Base-by-base conservation (phyloP, 2,888 invertebrate genomes). In the Lepidonotus clava region DNA sequence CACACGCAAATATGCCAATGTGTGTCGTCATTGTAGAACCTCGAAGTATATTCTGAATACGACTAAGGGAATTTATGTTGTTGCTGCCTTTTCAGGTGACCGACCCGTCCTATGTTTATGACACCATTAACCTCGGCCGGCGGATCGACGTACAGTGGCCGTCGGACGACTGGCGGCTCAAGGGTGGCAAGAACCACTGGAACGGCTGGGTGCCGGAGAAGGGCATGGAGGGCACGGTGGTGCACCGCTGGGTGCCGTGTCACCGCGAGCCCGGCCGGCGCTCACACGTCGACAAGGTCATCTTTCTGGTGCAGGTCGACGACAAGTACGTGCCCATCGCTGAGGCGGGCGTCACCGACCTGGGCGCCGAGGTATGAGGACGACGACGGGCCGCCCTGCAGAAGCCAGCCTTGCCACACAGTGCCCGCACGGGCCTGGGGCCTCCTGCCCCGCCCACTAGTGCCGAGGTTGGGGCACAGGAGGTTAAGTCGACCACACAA, bases 131-230 rank as follows among this genome's bases (percentile, higher is more conserved):
- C 94, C 95, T 98, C 90, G 98, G 98, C 11, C 95, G 98, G 88
- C 95, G 98, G 89, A 98, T 98, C 87, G 98, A 98, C 92, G 98
- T 98, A n/a, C 96, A 96, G 90, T 99, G 99, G 99, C 99, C 99
- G 0, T 97, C 96, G 90, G 98, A 98, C 93, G 96, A 96, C 84
- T 97, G 98, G 96, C 95, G 98, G 86, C 96, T 96, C 88, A 95
- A 96, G 89, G 98, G 98, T 0, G 98, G 98, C 0, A 95, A 97
- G 89, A 97, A 97, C 77, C 96, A 96, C 90, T 99, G 98, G 99
- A 96, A 96, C 89, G 96, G 96, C 91, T 98, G 98, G 98, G 96
- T 96, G 89, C 98, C 98, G 0, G 96, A 96, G 90, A 96, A 96
- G 21, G 98, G 98, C 14, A 98, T 98, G 98, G 98, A 98, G 91